Evolutionary conservation across 1,140 invertebrate genomes (phyloP).

Genomic region (Neoseiulus cucumeris): DNA sequence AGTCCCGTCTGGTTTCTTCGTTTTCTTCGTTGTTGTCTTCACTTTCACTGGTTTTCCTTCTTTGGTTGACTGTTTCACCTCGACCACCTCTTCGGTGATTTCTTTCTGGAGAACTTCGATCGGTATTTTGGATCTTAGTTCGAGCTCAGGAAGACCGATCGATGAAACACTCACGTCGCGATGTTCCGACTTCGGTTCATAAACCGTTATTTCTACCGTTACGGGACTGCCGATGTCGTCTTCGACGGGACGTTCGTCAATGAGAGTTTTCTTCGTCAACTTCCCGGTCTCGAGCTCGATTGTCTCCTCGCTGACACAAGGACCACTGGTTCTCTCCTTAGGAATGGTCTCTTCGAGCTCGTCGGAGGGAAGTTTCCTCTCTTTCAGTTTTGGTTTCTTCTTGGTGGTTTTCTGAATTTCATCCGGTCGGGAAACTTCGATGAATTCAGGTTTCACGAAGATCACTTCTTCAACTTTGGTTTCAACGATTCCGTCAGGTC

Average conservation of each 20-base stretch:
- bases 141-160: background rate
- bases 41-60: background rate
- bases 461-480: background rate
- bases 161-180: background rate
- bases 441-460: too few relatives aligned
- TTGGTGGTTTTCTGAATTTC: too few relatives aligned
- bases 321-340: too few relatives aligned
- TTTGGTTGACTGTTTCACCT: background rate
- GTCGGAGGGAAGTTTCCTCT: background rate
- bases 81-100: background rate
- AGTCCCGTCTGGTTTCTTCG: background rate
- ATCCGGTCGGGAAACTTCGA: too few relatives aligned
- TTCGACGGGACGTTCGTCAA: too few relatives aligned
- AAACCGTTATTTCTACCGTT: background rate
- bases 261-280: too few relatives aligned
- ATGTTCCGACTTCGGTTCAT: background rate
- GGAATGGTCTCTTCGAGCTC: background rate
- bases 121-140: background rate
- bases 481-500: background rate
- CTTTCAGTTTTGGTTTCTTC: too few relatives aligned
- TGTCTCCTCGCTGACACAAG: too few relatives aligned
- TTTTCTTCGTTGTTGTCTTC: constrained; percentile 4
- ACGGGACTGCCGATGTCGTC: too few relatives aligned
- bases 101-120: background rate
- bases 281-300: too few relatives aligned